phyloP scores from a whole-genome alignment of 2,888 invertebrate species.

The Crepidodera aurea region DNA sequence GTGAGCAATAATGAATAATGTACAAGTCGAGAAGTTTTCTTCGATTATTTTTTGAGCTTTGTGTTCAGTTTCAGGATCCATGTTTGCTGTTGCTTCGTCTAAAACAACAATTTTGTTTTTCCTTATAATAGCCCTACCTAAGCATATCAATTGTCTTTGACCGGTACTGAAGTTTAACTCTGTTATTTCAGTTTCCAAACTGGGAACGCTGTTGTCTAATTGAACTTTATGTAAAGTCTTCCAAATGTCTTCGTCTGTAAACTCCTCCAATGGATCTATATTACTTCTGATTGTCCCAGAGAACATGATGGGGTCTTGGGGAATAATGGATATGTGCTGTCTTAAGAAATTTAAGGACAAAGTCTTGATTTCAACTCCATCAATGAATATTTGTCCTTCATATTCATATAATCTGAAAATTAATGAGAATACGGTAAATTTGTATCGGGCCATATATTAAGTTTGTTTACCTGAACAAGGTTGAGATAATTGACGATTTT shows the following conservation, averaged over 20 bases:
- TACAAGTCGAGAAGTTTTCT: conserved; percentile 63
- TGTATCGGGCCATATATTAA: too few relatives aligned
- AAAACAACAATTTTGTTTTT: conserved; percentile 64
- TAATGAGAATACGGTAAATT: too few relatives aligned
- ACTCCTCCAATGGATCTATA: conserved; percentile 49
- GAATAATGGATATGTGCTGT: conserved; percentile 64
- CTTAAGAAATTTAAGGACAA: conserved; percentile 63
- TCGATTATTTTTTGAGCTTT: conserved; percentile 65
- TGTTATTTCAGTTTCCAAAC: conserved; percentile 44
- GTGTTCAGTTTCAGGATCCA: conserved; percentile 65
- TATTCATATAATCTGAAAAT: conserved; percentile 69
- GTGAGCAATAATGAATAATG: conserved; percentile 64
- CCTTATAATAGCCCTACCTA: conserved; percentile 65
- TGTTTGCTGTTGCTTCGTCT: conserved; percentile 68
- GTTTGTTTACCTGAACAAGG: conserved; percentile 71
- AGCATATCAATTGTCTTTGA: conserved; percentile 66
- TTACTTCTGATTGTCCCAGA: conserved; percentile 65
- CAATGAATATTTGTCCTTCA: conserved; percentile 73
- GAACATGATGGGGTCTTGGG: conserved; percentile 65
- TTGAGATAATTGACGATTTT: conserved; percentile 78
- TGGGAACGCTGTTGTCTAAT: conserved; percentile 53
- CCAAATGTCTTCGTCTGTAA: conserved; percentile 52
- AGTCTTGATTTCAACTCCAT: conserved; percentile 48
- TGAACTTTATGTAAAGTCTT: conserved; percentile 56
- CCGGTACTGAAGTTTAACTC: conserved; percentile 53